Conservation (phyloP, 2,888 invertebrate genomes). For the Corbicula japonica region DNA sequence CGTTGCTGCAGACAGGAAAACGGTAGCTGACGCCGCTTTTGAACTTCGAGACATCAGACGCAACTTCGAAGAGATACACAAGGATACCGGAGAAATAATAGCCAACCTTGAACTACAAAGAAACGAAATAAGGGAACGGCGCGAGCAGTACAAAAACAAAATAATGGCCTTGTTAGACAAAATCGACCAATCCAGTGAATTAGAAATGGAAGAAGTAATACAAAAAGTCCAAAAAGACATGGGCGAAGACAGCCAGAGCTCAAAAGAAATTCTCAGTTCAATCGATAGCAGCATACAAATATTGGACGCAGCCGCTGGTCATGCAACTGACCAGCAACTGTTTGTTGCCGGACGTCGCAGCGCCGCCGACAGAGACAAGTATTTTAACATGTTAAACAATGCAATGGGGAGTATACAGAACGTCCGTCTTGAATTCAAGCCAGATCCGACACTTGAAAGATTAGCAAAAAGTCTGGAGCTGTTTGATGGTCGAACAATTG, state of each 20-base stretch:
- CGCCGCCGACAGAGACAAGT: constrained; percentile 58
- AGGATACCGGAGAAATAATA: constrained; percentile 58
- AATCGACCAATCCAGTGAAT: constrained; percentile 57
- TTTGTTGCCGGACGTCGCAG: constrained; percentile 64
- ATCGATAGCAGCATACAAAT: constrained; percentile 61
- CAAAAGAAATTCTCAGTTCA: constrained; percentile 53
- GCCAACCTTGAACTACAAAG: constrained; percentile 53
- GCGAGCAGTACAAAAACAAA: constrained; percentile 53
- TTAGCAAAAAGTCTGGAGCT: constrained; percentile 56
- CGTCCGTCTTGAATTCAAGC: constrained; percentile 60
- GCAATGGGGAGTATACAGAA: constrained; percentile 66
- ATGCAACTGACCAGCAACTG: constrained; percentile 60
- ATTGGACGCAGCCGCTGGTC: constrained; percentile 56
- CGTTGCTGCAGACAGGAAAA: constrained; percentile 55
- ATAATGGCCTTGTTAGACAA: constrained; percentile 59
- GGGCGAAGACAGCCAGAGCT: constrained; percentile 58
- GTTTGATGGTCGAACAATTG: constrained; percentile 57
- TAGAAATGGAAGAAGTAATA: constrained; percentile 63
- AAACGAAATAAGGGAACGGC: constrained; percentile 59
- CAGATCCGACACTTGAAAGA: constrained; percentile 61
- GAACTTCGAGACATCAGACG: constrained; percentile 56
- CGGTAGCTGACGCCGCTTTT: constrained; percentile 61
- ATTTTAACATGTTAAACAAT: constrained; percentile 56
- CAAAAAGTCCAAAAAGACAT: constrained; percentile 59
- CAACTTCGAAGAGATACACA: constrained; percentile 63